These are phyloP conservation scores for Pogonomyrmex californicus DNA, from an alignment of 1,140 invertebrate genomes.

Conservation along the genomic window DNA sequence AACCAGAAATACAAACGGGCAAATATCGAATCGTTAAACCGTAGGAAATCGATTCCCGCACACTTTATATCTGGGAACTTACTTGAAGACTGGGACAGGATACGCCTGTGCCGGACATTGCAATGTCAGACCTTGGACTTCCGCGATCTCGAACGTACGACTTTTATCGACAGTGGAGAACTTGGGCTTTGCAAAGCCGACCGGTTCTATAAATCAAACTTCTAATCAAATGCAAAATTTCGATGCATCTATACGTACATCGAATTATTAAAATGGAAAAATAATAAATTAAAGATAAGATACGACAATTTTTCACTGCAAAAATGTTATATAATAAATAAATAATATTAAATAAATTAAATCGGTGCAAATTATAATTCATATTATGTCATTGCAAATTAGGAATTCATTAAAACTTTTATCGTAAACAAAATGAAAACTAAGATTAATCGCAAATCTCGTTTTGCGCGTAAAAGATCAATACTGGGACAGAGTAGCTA, in stretches of 20 bases:
- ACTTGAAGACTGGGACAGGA: conserved; percentile 89
- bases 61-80: conserved; percentile 71
- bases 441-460: background rate
- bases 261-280: background rate
- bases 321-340: background rate
- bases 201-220: conserved; percentile 86
- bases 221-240: conserved; percentile 18
- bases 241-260: background rate
- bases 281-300: background rate
- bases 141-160: conserved; percentile 82
- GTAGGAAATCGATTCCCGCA: conserved; percentile 43
- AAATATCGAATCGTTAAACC: conserved; percentile 28
- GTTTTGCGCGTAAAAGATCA: conserved; percentile 18
- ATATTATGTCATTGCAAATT: background rate
- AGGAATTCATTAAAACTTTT: conserved; percentile 6
- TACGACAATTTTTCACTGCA: background rate
- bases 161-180: conserved; percentile 86
- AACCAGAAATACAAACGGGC: conserved; percentile 51
- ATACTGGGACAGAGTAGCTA: conserved; percentile 74
- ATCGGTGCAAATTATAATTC: background rate
- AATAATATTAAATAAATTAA: background rate
- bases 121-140: conserved; percentile 82
- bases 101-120: conserved; percentile 88
- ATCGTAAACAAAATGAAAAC: background rate
- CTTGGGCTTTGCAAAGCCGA: conserved; percentile 87